These are phyloP conservation scores for Ictalurus punctatus DNA, from an alignment of 2,113 vertebrate species.

Conservation along the genomic window DNA sequence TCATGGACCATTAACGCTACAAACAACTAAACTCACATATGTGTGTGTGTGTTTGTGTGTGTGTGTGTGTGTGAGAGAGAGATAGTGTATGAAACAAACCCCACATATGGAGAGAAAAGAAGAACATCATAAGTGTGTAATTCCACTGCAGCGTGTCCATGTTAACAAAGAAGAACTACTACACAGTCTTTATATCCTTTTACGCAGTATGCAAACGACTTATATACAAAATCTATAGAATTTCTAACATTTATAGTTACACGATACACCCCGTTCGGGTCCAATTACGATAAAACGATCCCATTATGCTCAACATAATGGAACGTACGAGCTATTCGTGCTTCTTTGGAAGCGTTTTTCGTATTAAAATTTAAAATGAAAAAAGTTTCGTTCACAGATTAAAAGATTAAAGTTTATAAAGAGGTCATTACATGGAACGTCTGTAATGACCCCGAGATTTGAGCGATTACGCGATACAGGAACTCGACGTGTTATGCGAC, in stretches of 20 bases:
- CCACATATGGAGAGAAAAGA: neutral
- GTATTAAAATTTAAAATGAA: too few relatives aligned
- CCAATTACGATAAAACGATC: neutral
- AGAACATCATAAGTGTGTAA: neutral
- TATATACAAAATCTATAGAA: neutral
- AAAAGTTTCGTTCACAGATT: too few relatives aligned
- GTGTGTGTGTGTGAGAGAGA: neutral
- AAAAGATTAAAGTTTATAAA: too few relatives aligned
- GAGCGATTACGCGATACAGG: neutral
- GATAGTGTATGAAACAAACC: neutral
- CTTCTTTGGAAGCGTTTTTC: too few relatives aligned
- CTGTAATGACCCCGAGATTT: neutral
- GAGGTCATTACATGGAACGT: neutral
- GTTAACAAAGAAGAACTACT: neutral
- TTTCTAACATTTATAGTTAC: neutral
- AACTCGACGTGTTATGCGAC: neutral
- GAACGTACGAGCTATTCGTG: too few relatives aligned
- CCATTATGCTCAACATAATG: too few relatives aligned
- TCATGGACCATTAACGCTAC: constrained; percentile 6
- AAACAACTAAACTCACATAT: neutral
- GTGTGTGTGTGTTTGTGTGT: neutral
- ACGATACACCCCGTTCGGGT: neutral
- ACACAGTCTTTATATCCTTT: neutral
- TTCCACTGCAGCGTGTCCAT: neutral
- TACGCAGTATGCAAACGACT: neutral